These are phyloP conservation scores for Drosophila subobscura DNA, from an alignment of 1,140 invertebrate species.

Conservation along the genomic window DNA sequence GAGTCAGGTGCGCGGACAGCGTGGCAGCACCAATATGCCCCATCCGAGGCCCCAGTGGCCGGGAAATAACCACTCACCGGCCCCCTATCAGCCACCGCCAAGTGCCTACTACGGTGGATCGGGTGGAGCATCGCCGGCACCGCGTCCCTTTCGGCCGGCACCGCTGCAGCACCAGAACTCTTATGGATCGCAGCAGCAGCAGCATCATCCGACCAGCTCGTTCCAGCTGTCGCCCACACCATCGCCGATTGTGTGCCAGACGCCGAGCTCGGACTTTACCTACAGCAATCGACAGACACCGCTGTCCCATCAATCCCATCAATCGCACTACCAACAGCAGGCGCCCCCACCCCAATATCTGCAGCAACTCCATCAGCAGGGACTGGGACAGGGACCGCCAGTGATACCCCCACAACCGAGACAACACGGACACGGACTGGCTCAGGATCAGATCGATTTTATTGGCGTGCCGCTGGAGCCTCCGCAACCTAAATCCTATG, in stretches of 20 bases:
- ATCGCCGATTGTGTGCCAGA: slow-evolving; percentile 81
- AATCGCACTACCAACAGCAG: slow-evolving; percentile 49
- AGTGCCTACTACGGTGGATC: slow-evolving; percentile 40
- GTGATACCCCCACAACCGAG: slow-evolving; percentile 68
- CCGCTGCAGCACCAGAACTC: slow-evolving; percentile 76
- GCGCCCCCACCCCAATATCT: slow-evolving; percentile 56
- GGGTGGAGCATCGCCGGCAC: slow-evolving; percentile 33
- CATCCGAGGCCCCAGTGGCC: slow-evolving; percentile 88
- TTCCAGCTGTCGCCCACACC: slow-evolving; percentile 82
- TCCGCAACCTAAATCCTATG: slow-evolving; percentile 86
- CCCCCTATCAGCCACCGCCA: slow-evolving; percentile 55
- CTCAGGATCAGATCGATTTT: slow-evolving; percentile 76
- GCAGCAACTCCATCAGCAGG: slow-evolving; percentile 38
- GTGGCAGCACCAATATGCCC: slow-evolving; percentile 83
- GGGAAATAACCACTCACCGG: slow-evolving; percentile 83
- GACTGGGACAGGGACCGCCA: slow-evolving; percentile 44
- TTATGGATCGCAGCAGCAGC: slow-evolving; percentile 45
- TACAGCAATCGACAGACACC: slow-evolving; percentile 80
- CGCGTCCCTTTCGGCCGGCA: slow-evolving; percentile 65
- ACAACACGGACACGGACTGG: slow-evolving; percentile 68
- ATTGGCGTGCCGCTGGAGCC: slow-evolving; percentile 88
- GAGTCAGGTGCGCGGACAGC: slow-evolving; percentile 83
- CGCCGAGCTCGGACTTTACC: slow-evolving; percentile 75
- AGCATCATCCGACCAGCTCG: slow-evolving; percentile 72
- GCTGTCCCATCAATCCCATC: slow-evolving; percentile 53